phyloP scores from a whole-genome alignment of 2,888 invertebrate species.

The Galerucella calmariensis region DNA sequence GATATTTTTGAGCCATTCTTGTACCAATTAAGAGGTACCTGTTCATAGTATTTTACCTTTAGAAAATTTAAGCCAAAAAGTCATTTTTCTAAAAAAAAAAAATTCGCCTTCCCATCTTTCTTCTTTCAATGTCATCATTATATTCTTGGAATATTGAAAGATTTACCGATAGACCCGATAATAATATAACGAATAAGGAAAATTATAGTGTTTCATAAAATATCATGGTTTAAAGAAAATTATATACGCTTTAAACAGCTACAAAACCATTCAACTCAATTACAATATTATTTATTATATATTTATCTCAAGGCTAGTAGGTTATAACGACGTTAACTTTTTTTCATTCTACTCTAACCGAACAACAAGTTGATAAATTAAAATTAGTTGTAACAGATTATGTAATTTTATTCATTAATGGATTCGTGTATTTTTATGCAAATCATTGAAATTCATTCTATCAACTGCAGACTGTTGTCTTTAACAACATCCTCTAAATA shows the following conservation, averaged over 20 bases:
- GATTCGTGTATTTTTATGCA: background rate
- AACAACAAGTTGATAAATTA: background rate
- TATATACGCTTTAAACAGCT: background rate
- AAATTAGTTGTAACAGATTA: background rate
- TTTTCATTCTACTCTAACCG: background rate
- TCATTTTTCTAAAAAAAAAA: too few relatives aligned
- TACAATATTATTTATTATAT: background rate
- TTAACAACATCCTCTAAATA: too few relatives aligned
- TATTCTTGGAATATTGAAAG: background rate
- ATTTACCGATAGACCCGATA: background rate
- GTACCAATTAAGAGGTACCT: too few relatives aligned
- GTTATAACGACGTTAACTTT: background rate
- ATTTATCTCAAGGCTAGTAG: constrained; percentile 14
- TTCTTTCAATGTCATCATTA: background rate
- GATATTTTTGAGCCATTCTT: too few relatives aligned
- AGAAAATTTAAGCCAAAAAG: too few relatives aligned
- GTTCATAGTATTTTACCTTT: too few relatives aligned
- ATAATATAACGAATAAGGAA: background rate
- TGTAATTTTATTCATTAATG: background rate
- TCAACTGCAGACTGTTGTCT: too few relatives aligned
- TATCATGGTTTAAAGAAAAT: background rate
- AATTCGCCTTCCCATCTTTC: background rate
- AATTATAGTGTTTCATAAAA: background rate
- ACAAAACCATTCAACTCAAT: constrained; percentile 13
- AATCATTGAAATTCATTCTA: background rate